Evolutionary conservation across 2,888 invertebrate species (phyloP).

Genomic region (Hipparchia sbordonii): DNA sequence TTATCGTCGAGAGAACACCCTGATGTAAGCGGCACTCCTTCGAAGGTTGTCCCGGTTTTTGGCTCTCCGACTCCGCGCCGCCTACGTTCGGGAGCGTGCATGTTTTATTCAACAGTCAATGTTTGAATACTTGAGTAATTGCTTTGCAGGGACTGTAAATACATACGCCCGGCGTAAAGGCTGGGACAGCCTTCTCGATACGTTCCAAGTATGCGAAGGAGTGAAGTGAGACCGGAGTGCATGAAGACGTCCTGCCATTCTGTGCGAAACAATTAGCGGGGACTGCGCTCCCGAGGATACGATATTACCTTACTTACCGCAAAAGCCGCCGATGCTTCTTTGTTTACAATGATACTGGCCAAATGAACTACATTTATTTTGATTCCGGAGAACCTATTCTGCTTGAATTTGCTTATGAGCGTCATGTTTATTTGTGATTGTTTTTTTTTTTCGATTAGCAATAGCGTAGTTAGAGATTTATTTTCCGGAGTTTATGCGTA

Average conservation of each 20-base stretch:
- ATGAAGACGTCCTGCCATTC: conserved; percentile 52
- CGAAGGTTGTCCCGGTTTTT: conserved; percentile 84
- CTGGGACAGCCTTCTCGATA: conserved; percentile 79
- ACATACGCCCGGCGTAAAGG: conserved; percentile 55
- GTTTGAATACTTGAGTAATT: conserved; percentile 65
- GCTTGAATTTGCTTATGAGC: conserved; percentile 82
- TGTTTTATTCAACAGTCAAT: conserved; percentile 59
- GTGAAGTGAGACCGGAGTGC: conserved; percentile 60
- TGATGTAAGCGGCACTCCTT: conserved; percentile 78
- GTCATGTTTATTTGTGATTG: conserved; percentile 76
- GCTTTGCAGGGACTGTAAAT: conserved; percentile 70
- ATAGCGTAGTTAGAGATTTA: conserved; percentile 73
- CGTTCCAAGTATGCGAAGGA: conserved; percentile 54
- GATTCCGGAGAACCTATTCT: conserved; percentile 83
- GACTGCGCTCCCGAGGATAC: conserved; percentile 36
- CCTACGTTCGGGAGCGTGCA: conserved; percentile 73
- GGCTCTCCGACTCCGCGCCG: conserved; percentile 78
- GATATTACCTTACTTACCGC: conserved; percentile 38
- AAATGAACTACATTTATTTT: conserved; percentile 80
- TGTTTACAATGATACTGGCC: conserved; percentile 79
- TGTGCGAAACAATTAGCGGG: conserved; percentile 33
- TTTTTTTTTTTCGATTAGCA: conserved; percentile 56
- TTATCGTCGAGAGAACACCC: conserved; percentile 59
- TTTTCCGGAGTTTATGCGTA: conserved; percentile 70
- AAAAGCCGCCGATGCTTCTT: conserved; percentile 64